Base-by-base conservation (phyloP, 2,113 vertebrate genomes). In the Rana temporaria region DNA sequence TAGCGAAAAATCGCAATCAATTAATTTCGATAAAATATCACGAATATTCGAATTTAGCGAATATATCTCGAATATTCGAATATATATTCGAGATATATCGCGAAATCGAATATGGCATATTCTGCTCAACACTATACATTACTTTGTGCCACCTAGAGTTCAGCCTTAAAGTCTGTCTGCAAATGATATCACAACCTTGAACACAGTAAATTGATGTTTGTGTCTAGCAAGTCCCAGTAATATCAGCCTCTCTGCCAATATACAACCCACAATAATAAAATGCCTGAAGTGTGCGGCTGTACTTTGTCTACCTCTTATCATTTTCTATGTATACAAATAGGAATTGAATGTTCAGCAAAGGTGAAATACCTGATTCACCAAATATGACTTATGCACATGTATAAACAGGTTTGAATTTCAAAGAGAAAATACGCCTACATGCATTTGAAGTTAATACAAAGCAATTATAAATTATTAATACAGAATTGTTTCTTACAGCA, bases 271-370 rank as follows among this genome's bases (percentile, higher is more conserved):
- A 57, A 24, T 79, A 55, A 78, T 48, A 48, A 30, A 68, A 32
- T 68, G 77, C 38, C 19, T 38, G 52, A 57, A 65, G 77, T 19
- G 42, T 32, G 75, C 32, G 42, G 75, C 30, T 60, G n/a, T 17
- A 18, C 34, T n/a, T 66, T 18, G 38, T 32, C 64, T 53, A 14
- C 22, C 65, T 38, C 53, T 60, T 79, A 68, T 69, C 77, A 42
- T 69, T 42, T 42, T 57, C 6, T 79, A 20, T 69, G 30, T 79
- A 22, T 79, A 68, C 52, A 68, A 22, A 78, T 11, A 19, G n/a
- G 63, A 78, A 78, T 19, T 20, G 57, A 42, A 42, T 22, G 71
- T 20, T 74, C 71, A 73, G 70, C 69, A 72, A 53, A 32, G 1
- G 26, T 32, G 24, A 60, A 60, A 60, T 56, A 59, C 63, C 63